Conservation (phyloP, 2,888 invertebrate species). For the Heteropelma amictum region DNA sequence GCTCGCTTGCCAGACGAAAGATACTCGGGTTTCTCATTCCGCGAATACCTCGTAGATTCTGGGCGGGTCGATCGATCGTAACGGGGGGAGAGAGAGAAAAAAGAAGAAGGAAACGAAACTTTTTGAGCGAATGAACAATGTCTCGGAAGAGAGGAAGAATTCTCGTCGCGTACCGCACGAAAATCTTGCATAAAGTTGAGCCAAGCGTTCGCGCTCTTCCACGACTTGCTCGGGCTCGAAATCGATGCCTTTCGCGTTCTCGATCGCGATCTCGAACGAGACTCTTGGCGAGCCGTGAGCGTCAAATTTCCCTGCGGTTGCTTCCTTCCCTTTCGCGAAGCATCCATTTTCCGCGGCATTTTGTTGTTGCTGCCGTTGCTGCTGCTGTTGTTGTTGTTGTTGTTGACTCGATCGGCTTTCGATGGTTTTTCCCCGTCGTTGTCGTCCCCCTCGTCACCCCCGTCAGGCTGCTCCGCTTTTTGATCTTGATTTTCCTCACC, state of each 20-base stretch:
- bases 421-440: too few relatives aligned
- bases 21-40: constrained; percentile 57
- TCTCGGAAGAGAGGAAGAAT: too few relatives aligned
- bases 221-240: constrained; percentile 34
- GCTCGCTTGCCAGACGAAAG: constrained; percentile 65
- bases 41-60: constrained; percentile 55
- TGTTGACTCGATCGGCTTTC: too few relatives aligned
- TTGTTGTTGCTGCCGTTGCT: background rate
- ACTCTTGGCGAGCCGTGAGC: constrained; percentile 12
- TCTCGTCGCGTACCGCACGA: constrained; percentile 36
- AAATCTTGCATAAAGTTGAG: constrained; percentile 71
- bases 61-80: background rate
- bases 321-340: constrained; percentile 20
- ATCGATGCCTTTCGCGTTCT: constrained; percentile 17
- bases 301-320: too few relatives aligned
- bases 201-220: constrained; percentile 70
- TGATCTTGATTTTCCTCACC: constrained; percentile 9
- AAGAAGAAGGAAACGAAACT: background rate
- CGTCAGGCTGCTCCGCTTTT: constrained; percentile 2
- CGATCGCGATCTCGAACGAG: constrained; percentile 59
- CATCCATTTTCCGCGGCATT: constrained; percentile 9
- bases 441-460: constrained; percentile 19
- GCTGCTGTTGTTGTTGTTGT: too few relatives aligned
- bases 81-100: background rate
- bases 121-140: background rate